A percentile compares a stretch with the other conserved stretches of the same genome.
phyloP scores from a whole-genome alignment of 2,113 vertebrate species.

The Malurus alboscapulatus region DNA sequence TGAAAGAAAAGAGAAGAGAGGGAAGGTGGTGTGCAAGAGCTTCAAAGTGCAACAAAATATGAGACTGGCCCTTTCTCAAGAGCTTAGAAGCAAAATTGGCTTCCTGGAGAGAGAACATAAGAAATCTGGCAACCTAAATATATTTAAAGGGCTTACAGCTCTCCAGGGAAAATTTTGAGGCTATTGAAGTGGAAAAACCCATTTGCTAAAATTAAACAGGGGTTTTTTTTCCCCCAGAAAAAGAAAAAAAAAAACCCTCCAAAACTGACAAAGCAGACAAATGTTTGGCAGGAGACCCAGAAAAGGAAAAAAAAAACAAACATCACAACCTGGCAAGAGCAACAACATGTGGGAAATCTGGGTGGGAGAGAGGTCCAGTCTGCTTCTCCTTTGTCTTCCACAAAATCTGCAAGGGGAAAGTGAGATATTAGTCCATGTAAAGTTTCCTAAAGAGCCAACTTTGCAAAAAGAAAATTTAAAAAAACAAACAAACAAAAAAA shows the following conservation, averaged over 20 bases:
- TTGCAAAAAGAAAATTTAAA: not conserved
- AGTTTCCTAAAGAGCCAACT: not conserved
- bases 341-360: not conserved
- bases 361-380: not conserved
- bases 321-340: conserved; percentile 3
- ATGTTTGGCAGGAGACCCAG: not conserved
- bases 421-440: not conserved
- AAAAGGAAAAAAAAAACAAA: not conserved
- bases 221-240: not conserved
- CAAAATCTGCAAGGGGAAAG: not conserved
- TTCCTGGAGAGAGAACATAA: conserved; percentile 53
- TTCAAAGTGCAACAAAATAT: conserved; percentile 21
- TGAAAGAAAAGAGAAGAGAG: not conserved
- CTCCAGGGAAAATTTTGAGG: conserved; percentile 36
- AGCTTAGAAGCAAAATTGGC: conserved; percentile 42
- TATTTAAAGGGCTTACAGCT: conserved; percentile 46
- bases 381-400: not conserved
- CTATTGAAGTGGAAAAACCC: conserved; percentile 42
- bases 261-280: conserved; percentile 1
- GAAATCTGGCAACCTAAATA: conserved; percentile 58
- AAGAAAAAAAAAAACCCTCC: not conserved
- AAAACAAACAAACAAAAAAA: not conserved
- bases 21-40: not conserved
- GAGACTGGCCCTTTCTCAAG: conserved; percentile 52
- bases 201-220: conserved; percentile 25